Base-by-base conservation (phyloP, 2,797 vertebrate genomes). In the Tarsius wallacei region DNA sequence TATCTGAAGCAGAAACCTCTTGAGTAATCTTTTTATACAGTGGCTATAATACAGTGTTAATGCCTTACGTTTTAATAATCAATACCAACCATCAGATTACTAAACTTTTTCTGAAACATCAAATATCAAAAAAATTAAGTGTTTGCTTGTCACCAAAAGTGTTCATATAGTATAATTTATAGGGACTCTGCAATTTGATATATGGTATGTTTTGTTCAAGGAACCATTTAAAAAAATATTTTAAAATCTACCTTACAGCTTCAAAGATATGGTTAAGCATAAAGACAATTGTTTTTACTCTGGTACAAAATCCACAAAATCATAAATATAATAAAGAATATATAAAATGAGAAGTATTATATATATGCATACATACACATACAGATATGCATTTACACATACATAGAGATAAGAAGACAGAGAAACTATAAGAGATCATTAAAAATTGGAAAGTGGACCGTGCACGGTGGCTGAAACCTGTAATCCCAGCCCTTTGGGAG, bases 11-110 rank as follows among this genome's bases (percentile, higher is more conserved):
- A 87, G 22, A 21, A 83, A 74, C 24, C 24, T 71, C 17, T 49
- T 87, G 12, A 92, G 55, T 63, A 83, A 86, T 78, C 26, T 90
- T 90, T 91, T 51, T 88, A 31, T 74, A 70, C 36, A 88, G 88
- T 70, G 59, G 31, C 31, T 87, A 51, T 12, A 76, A 36, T 76
- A 57, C 42, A 86, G 7, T 80, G 59, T 76, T 21, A 91, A 47
- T 51, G 13, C 19, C 53, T 85, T 66, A 64, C 33, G 47, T 21
- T 80, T 88, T 42, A 84, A 7, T n/a, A 55, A 76, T 84, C 42
- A 91, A 91, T 7, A 70, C 57, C 66, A 70, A 42, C 33, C 68
- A 90, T 26, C 59, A 80, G 33, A 63, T 84, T 74, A 85, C 33
- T 74, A 74, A 81, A 74, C 61, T 83, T 71, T 14, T 88, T 73